These are phyloP conservation scores for Virgularia gustaviana DNA, from an alignment of 92 coral and sea anemone species.

Conservation along the genomic window DNA sequence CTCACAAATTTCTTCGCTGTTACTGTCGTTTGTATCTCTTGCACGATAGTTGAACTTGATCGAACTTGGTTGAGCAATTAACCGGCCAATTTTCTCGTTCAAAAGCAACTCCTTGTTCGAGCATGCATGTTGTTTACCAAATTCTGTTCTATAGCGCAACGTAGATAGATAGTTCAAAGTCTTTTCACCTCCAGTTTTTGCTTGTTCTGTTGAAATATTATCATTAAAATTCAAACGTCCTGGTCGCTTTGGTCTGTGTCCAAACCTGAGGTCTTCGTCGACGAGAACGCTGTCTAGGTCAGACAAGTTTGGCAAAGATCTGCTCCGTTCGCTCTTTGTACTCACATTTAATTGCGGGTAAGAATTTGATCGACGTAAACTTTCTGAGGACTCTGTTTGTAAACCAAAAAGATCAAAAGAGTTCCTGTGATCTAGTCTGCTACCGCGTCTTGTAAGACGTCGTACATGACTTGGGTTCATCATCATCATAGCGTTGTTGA, in stretches of 20 bases:
- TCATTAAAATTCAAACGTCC: background rate
- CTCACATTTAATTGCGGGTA: constrained; percentile 66
- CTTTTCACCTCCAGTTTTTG: background rate
- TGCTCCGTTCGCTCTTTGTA: constrained; percentile 66
- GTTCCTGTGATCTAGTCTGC: constrained; percentile 39
- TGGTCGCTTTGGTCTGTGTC: constrained; percentile 11
- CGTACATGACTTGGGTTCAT: constrained; percentile 89
- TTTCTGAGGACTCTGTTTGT: constrained; percentile 63
- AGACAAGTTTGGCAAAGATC: constrained; percentile 68
- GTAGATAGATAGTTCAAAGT: constrained; percentile 2
- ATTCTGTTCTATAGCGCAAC: constrained; percentile 26
- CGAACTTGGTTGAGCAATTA: constrained; percentile 28
- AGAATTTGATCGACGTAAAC: constrained; percentile 67
- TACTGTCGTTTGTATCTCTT: constrained; percentile 2
- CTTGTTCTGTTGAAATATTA: background rate
- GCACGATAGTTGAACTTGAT: constrained; percentile 16
- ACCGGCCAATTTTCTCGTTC: constrained; percentile 29
- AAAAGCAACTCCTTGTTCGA: constrained; percentile 1
- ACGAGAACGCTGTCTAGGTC: constrained; percentile 72
- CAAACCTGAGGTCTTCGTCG: constrained; percentile 60
- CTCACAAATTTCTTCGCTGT: constrained; percentile 3
- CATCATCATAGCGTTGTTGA: constrained; percentile 69
- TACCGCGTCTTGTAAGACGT: constrained; percentile 55
- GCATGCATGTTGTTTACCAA: constrained; percentile 21
- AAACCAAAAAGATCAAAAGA: constrained; percentile 51